phyloP scores from a whole-genome alignment of 2,888 invertebrate species.

The Geotrupes spiniger region DNA sequence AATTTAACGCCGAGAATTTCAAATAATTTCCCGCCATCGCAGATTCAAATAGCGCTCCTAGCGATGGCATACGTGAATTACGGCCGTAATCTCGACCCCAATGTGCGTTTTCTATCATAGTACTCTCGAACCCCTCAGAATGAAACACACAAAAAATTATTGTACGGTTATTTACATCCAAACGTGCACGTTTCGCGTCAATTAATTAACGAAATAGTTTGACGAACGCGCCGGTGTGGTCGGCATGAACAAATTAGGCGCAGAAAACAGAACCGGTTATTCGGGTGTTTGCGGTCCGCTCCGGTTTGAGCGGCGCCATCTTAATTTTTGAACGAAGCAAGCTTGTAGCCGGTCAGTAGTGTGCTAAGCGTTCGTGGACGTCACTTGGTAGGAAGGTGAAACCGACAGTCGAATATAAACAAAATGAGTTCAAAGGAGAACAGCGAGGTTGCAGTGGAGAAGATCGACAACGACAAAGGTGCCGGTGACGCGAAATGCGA shows the following conservation, averaged over 20 bases:
- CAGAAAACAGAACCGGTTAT: conserved; percentile 39
- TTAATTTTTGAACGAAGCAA: conserved; percentile 79
- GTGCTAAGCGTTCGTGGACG: conserved; percentile 60
- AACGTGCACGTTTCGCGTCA: conserved; percentile 8
- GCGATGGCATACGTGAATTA: conserved; percentile 43
- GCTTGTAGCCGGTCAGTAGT: conserved; percentile 67
- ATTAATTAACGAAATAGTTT: conserved; percentile 23
- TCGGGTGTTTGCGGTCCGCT: conserved; percentile 50
- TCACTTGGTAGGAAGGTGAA: conserved; percentile 23
- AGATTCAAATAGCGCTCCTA: conserved; percentile 31
- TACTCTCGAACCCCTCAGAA: conserved; percentile 68
- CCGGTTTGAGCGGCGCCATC: conserved; percentile 72
- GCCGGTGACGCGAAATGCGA: conserved; percentile 73
- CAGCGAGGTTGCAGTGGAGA: conserved; percentile 84
- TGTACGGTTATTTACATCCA: conserved; percentile 12
- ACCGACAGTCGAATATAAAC: conserved; percentile 39
- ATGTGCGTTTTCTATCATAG: conserved; percentile 37
- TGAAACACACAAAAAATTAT: conserved; percentile 39
- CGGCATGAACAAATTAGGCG: conserved; percentile 30
- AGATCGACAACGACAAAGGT: conserved; percentile 75
- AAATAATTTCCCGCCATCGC: conserved; percentile 17
- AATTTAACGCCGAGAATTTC: too few species aligned
- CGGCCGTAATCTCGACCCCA: conserved; percentile 39
- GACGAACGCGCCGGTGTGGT: conserved; percentile 28
- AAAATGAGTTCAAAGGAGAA: conserved; percentile 82